Evolutionary conservation across 92 coral and sea anemone species (phyloP), one percentile per base, ranked within the genome.

Genomic region (Phymanthus crucifer): DNA sequence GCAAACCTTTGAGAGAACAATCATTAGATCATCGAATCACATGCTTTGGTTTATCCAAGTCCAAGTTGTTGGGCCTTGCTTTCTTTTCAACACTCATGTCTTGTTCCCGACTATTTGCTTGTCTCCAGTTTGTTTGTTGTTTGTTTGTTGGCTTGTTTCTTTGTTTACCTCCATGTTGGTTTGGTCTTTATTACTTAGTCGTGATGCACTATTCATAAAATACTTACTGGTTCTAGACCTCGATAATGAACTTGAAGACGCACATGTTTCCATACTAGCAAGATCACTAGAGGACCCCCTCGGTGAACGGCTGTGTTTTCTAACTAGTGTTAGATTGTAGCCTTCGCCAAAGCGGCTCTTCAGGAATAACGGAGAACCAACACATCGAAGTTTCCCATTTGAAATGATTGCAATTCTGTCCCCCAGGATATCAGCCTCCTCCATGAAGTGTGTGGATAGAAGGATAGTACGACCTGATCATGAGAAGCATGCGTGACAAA

Each of bases 311-410:
- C 78, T 75, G 12, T 73, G 85, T 56, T 91, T 89, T 79, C 92
- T 94, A 23, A 95, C 99, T 38, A 95, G 85, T 40, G 98, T 91
- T 7, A 95, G 88, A 76, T 89, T 94, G 71, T 95, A 95, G 24
- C 99, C 99, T 82, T 95, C 98, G 58, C 99, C 99, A 79, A 93
- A 95, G 72, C 88, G 98, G 73, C 98, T 89, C 76, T 95, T 95
- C 57, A 95, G 81, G 82, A 93, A 95, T 40, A 95, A 84, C n/a
- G 99, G 89, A 24, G 99, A 95, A 4, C 99, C 99, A 29, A 95
- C 91, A 72, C 99, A 95, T 16, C 93, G 99, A 40, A 95, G 99
- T 77, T 91, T 93, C 16, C 99, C 99, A 65, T 85, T 94, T 27
- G 99, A 95, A 40, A 95, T 88, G 4, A 95, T 95, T 34, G 99